Base-by-base conservation (phyloP, 2,888 invertebrate genomes). In the Alloscopus bannaensis region DNA sequence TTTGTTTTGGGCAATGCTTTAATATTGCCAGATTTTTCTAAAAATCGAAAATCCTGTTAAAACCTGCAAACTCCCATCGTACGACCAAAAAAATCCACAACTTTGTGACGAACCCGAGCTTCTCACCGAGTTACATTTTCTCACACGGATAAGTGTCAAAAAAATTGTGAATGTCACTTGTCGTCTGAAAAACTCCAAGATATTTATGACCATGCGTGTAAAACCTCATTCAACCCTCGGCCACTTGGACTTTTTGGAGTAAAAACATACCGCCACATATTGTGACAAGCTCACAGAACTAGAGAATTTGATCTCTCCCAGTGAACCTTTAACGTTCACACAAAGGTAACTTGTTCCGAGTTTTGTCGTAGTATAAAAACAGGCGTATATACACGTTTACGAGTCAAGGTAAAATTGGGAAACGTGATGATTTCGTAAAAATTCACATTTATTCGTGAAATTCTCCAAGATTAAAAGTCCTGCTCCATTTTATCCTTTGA, bases 351-450 rank as follows among this genome's bases (percentile, higher is more conserved):
- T n/a, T n/a, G n/a, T n/a, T n/a, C n/a, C n/a, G n/a, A n/a, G n/a
- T n/a, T n/a, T n/a, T n/a, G n/a, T n/a, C n/a, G n/a, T n/a, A n/a
- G n/a, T n/a, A n/a, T n/a, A n/a, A n/a, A n/a, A n/a, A n/a, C n/a
- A n/a, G n/a, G n/a, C n/a, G n/a, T n/a, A n/a, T n/a, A 36, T 36
- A 13, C 36, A 36, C 36, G 13, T 13, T 18, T n/a, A 11, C 29
- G 57, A 73, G 73, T 73, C 73, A 73, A 73, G 73, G 73, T 57
- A 73, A 73, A 64, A 50, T 26, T 40, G 62, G 40, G 28, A 55
- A 73, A 73, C 73, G 73, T 73, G 73, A 64, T 73, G 65, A 73
- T 73, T 45, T 73, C 45, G 28, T 40, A 64, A 55, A 65, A 64
- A 64, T 64, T 28, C 73, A 26, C 57, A 73, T 73, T 73, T 65